Evolutionary conservation across 1,140 invertebrate genomes (phyloP).

Genomic region (Orussus abietinus): DNA sequence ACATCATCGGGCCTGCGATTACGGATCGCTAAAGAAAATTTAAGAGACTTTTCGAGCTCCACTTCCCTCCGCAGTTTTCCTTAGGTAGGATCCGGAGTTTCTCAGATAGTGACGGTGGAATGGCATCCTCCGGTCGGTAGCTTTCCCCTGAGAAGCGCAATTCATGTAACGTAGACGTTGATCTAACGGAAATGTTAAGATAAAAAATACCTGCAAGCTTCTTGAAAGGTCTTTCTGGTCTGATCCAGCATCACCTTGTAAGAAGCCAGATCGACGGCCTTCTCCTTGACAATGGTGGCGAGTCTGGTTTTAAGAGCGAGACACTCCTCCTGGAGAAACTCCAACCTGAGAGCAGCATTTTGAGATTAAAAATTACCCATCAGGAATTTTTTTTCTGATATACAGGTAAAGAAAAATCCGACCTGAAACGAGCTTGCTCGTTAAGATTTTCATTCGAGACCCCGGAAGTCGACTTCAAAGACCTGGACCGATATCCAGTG

Average conservation of each 20-base stretch:
- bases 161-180: not conserved
- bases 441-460: not conserved
- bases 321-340: constrained; percentile 47
- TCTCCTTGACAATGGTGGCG: constrained; percentile 39
- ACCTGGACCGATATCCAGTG: constrained; percentile 25
- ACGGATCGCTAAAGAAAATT: no score
- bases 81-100: no score
- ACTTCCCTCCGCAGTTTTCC: no score
- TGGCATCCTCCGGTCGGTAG: constrained; percentile 10
- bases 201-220: constrained; percentile 32
- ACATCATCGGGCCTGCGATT: constrained; percentile 20
- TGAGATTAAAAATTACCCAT: constrained; percentile 5
- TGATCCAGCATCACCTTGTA: constrained; percentile 41
- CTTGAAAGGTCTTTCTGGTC: constrained; percentile 32
- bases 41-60: no score
- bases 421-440: constrained; percentile 34
- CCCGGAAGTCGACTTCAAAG: constrained; percentile 10
- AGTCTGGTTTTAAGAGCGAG: constrained; percentile 42
- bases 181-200: constrained; percentile 1
- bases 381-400: not conserved
- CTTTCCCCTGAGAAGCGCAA: constrained; percentile 6
- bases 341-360: constrained; percentile 27
- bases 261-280: constrained; percentile 32
- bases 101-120: constrained; percentile 22
- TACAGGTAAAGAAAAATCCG: constrained; percentile 10